Conservation (phyloP, 2,113 vertebrate species). For the Cisticola juncidis region DNA sequence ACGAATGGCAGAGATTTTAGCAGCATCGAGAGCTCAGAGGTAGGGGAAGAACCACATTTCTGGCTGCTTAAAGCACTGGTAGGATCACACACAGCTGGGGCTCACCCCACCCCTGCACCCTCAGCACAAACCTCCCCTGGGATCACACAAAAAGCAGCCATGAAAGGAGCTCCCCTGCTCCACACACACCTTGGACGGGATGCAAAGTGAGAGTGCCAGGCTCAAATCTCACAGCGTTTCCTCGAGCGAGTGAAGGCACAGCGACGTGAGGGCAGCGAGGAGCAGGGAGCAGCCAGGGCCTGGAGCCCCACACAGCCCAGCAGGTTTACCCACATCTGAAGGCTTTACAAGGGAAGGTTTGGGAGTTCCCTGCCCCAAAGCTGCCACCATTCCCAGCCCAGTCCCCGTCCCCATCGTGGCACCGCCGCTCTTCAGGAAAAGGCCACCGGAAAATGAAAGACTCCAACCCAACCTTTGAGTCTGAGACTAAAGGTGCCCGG, state of each 20-base stretch:
- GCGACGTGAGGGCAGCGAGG: not conserved
- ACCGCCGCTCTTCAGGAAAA: not conserved
- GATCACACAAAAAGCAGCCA: accelerated
- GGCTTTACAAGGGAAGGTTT: not conserved
- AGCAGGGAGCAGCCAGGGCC: not conserved
- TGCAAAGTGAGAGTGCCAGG: not conserved
- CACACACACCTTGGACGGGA: not conserved
- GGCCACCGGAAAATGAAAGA: not conserved
- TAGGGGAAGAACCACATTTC: slow-evolving; percentile 49
- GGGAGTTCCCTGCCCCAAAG: not conserved
- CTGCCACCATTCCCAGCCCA: not conserved
- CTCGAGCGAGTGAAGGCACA: slow-evolving; percentile 54
- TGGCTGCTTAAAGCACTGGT: slow-evolving; percentile 49
- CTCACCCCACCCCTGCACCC: not conserved
- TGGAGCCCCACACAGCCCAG: not conserved
- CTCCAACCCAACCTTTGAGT: not conserved
- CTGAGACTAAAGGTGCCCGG: not conserved
- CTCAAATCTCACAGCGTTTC: not conserved
- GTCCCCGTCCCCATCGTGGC: not conserved
- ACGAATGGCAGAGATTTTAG: slow-evolving; percentile 57
- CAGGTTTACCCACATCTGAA: not conserved
- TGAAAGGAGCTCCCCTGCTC: not conserved
- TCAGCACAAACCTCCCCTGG: not conserved
- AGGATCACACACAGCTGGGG: not conserved
- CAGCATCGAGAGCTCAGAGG: slow-evolving; percentile 73